Evolutionary conservation across 2,888 invertebrate genomes (phyloP), one percentile per base, ranked within the genome.

Genomic region (Drosophila koepferae): DNA sequence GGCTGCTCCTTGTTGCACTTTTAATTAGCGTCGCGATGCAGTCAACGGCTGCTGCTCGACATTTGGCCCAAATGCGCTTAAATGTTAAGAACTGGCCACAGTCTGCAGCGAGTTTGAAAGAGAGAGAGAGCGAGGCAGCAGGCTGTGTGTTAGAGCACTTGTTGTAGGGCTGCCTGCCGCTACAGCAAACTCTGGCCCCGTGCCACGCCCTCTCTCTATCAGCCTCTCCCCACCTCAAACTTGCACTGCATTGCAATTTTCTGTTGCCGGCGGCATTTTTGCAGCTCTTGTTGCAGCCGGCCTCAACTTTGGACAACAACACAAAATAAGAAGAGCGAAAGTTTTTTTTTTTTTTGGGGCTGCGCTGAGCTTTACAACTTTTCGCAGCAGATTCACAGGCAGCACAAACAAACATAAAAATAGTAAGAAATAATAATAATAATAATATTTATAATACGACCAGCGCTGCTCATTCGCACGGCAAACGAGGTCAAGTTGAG

Each of bases 31-130:
- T 74, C 83, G 83, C 83, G 83, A 75, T 81, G 66, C 71, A 60
- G 70, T n/a, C 55, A 36, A 51, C 51, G 41, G 49, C 71, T 70
- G 49, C 72, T 72, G 67, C 73, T 67, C 72, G 74, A 68, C 81
- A 75, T 82, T 81, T 82, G 84, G 72, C 82, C 80, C 81, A 85
- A 85, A 85, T 82, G 86, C 85, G 82, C 86, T 85, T 84, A 85
- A 85, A 77, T 80, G 78, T 43, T 36, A 74, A 74, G 49, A 51
- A 18, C 49, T 51, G 18, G 36, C 16, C 53, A 6, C 23, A 36
- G 36, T 20, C 23, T 36, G 18, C 3, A 44, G 53, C n/a, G 48
- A 20, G 10, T 18, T 23, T 23, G 49, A 10, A 23, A 18, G 12
- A 44, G 44, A 18, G 14, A 55, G 31, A 54, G 20, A 12, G 12